These are phyloP conservation scores for Pseudoatta argentina DNA, from an alignment of 1,140 invertebrate species.

Conservation along the genomic window DNA sequence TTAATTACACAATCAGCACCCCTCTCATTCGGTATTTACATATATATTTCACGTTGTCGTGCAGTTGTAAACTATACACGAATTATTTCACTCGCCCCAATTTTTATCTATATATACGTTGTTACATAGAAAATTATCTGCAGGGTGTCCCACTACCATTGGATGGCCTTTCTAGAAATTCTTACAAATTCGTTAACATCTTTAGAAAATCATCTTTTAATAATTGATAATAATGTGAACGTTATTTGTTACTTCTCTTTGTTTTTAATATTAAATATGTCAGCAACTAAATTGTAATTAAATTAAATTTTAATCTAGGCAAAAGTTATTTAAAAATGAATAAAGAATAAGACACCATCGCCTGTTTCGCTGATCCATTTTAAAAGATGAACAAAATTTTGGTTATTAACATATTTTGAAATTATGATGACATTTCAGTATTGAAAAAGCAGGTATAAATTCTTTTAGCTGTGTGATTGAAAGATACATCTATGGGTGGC, in stretches of 20 bases:
- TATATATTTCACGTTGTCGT: conserved; percentile 26
- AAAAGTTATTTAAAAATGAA: neutral
- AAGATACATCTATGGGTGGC: conserved; percentile 3
- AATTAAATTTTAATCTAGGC: neutral
- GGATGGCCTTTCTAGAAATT: conserved; percentile 10
- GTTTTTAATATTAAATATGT: neutral
- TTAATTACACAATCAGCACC: neutral
- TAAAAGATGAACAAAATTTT: neutral
- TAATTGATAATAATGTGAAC: too few species aligned
- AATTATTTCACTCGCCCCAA: conserved; percentile 39
- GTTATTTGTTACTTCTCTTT: neutral
- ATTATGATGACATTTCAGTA: neutral
- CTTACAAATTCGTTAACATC: neutral
- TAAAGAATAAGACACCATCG: neutral
- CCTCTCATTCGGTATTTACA: conserved; percentile 23
- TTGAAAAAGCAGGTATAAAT: neutral
- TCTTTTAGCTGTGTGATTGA: neutral
- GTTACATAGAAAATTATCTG: conserved; percentile 30
- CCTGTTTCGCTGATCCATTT: neutral
- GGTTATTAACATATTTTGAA: neutral
- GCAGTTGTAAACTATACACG: conserved; percentile 43
- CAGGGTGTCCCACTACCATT: conserved; percentile 9
- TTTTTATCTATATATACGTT: conserved; percentile 27
- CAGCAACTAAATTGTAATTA: neutral
- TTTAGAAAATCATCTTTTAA: neutral